Conservation (phyloP, 2,888 invertebrate genomes). For the Hypomecis punctinalis region DNA sequence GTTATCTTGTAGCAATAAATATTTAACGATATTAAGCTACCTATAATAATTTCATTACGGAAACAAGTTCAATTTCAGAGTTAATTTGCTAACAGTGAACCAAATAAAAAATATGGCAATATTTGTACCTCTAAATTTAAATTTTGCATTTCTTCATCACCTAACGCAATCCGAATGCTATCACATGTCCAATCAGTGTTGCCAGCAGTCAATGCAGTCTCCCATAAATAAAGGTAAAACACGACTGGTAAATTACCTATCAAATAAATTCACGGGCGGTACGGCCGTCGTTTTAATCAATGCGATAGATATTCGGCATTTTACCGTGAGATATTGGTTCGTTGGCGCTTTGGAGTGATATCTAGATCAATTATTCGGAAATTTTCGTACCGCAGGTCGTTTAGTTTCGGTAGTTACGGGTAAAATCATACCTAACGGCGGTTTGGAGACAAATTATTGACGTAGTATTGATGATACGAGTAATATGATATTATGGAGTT, state of each 20-base stretch:
- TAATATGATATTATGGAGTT: no score
- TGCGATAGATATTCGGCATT: constrained; percentile 42
- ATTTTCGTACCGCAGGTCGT: constrained; percentile 12
- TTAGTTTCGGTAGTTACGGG: constrained; percentile 1
- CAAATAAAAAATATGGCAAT: no score
- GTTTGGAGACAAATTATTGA: no score
- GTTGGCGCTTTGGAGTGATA: constrained; percentile 31
- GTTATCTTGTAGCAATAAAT: no score
- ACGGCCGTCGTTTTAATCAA: constrained; percentile 45
- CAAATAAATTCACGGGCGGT: constrained; percentile 49
- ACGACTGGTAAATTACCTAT: constrained; percentile 51
- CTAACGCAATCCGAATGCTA: constrained; percentile 22
- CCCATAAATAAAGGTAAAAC: constrained; percentile 50
- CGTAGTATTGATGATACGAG: no score
- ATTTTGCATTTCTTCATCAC: constrained; percentile 7
- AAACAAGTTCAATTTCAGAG: no score
- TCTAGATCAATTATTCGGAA: constrained; percentile 17
- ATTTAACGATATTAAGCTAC: no score
- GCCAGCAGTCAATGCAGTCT: constrained; percentile 44
- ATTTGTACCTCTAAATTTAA: constrained; percentile 1
- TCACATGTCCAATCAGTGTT: constrained; percentile 37
- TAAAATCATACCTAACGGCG: no score
- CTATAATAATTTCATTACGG: no score
- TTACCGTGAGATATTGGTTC: constrained; percentile 39
- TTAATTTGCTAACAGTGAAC: no score